phyloP scores from a whole-genome alignment of 2,113 vertebrate genomes.

The rat (Rattus norvegicus) region GRCr8 NC_086019.1:34709001-34709500 shows the following conservation, averaged over 20 bases:
- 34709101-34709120: background rate
- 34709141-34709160: background rate
- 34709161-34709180: background rate
- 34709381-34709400: background rate
- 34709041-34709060: background rate
- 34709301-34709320: background rate
- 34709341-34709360: rapidly evolving
- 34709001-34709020: background rate
- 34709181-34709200: background rate
- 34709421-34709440: background rate
- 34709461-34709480: background rate
- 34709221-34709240: background rate
- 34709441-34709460: background rate
- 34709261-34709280: background rate
- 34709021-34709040: background rate
- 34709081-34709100: background rate
- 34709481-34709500: too few species aligned
- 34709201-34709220: background rate
- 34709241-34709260: background rate
- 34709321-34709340: rapidly evolving
- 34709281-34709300: background rate
- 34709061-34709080: background rate
- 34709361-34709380: too few species aligned
- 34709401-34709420: background rate
- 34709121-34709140: background rate